Conservation (phyloP, 2,797 vertebrate species). For the Neolamprologus multifasciatus region DNA sequence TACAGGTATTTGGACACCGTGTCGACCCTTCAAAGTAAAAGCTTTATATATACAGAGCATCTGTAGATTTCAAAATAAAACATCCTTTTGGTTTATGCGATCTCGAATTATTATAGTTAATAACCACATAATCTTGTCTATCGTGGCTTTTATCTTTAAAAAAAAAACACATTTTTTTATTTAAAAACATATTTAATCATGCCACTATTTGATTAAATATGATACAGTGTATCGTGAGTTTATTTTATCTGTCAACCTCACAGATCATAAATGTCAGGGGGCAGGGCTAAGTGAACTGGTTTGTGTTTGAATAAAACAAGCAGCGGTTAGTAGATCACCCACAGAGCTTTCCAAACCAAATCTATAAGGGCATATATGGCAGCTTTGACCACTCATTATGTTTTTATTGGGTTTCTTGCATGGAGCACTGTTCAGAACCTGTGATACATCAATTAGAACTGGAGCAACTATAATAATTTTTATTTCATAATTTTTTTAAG, state of each 20-base stretch:
- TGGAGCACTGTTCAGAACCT: background rate
- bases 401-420: background rate
- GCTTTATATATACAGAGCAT: background rate
- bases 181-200: background rate
- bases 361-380: background rate
- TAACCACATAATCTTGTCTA: background rate
- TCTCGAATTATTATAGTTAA: background rate
- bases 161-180: background rate
- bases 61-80: background rate
- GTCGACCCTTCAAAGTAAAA: background rate
- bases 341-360: background rate
- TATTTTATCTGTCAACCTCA: background rate
- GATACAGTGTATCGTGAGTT: background rate
- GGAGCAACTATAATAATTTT: background rate
- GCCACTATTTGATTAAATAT: background rate
- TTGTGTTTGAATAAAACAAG: background rate
- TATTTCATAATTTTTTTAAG: background rate
- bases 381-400: background rate
- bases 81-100: background rate
- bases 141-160: background rate
- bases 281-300: background rate
- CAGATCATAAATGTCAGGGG: background rate
- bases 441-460: background rate
- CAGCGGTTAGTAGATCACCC: background rate
- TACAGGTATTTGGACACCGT: background rate